Percentiles rank a stretch among this genome's conserved stretches.
Conservation (phyloP, 2,888 invertebrate species). For the Ashinkailepas kermadecensis region DNA sequence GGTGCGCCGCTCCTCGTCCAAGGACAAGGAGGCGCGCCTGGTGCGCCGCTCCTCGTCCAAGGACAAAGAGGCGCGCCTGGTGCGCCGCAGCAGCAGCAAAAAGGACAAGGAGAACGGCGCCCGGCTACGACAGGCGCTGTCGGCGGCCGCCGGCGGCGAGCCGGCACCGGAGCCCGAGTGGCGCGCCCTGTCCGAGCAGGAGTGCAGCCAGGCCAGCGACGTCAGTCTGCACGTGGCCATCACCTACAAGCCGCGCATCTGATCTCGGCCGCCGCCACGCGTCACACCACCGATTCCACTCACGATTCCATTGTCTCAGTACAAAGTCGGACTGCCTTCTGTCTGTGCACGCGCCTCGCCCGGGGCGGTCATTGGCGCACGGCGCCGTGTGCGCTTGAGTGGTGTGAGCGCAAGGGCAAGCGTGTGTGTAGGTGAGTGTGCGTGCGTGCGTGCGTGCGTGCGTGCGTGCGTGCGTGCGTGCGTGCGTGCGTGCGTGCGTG, state of each 20-base stretch:
- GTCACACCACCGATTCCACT: neutral
- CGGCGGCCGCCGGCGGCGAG: neutral
- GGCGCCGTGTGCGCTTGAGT: neutral
- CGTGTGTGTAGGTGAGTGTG: no score
- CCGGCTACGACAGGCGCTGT: slow-evolving; percentile 25
- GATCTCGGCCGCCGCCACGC: slow-evolving; percentile 30
- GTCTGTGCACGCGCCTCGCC: no score
- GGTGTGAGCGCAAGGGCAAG: no score
- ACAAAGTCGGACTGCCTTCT: slow-evolving; percentile 15
- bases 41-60: slow-evolving; percentile 49
- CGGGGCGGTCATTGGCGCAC: no score
- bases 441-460: no score
- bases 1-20: slow-evolving; percentile 46
- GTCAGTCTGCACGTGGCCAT: slow-evolving; percentile 48
- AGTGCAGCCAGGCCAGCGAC: slow-evolving; percentile 48
- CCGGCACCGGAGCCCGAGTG: slow-evolving; percentile 19
- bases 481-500: no score
- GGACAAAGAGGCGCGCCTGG: slow-evolving; percentile 44
- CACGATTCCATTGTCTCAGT: slow-evolving; percentile 6
- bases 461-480: no score
- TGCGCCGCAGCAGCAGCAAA: slow-evolving; percentile 47
- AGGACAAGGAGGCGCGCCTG: slow-evolving; percentile 45
- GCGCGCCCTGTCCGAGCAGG: slow-evolving; percentile 40
- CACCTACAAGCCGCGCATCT: slow-evolving; percentile 49
- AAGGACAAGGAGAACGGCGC: slow-evolving; percentile 49